Base-by-base conservation (phyloP, 2,888 invertebrate genomes). In the Tetramorium bicarinatum region DNA sequence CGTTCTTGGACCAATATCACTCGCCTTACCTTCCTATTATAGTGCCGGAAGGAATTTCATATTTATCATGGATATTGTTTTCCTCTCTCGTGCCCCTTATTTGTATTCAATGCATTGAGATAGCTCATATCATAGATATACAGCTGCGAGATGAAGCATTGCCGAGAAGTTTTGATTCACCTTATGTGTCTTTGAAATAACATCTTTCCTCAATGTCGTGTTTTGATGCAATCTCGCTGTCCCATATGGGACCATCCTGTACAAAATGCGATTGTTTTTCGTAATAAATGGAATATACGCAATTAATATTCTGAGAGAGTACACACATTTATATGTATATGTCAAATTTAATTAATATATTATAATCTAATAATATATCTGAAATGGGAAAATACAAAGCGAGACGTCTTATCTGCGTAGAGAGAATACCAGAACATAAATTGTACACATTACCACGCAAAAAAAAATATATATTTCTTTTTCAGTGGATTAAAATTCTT, bases 31-130 rank as follows among this genome's bases (percentile, higher is more conserved):
- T 72, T 84, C 62, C 87, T 79, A 87, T 89, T 87, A 87, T 69
- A 64, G 76, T 67, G 80, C 69, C 74, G 80, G 81, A 49, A 86
- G 87, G 85, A 91, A 91, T 89, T 92, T 89, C 88, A 91, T 91
- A 92, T 93, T 91, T 91, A 92, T 91, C 90, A 88, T 87, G 87
- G 88, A 91, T 91, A 92, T 92, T 91, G 92, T 92, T 91, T 91
- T 88, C 88, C 87, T 72, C 86, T 83, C 76, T 69, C 49, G n/a
- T 83, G 75, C 79, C 41, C 66, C 91, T 89, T 90, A 91, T 92
- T 92, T 91, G 88, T 91, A 91, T 92, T 92, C 92, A 91, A 91
- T 91, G 88, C 91, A 87, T 88, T 69, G 80, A 86, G 85, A 90
- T 90, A 85, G 85, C 89, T 90, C 80, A 76, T 71, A 82, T 87